Percentiles rank a stretch among this genome's conserved stretches.
Evolutionary conservation across 2,113 vertebrate species (phyloP).

Genomic region (Amphiprion percula): DNA sequence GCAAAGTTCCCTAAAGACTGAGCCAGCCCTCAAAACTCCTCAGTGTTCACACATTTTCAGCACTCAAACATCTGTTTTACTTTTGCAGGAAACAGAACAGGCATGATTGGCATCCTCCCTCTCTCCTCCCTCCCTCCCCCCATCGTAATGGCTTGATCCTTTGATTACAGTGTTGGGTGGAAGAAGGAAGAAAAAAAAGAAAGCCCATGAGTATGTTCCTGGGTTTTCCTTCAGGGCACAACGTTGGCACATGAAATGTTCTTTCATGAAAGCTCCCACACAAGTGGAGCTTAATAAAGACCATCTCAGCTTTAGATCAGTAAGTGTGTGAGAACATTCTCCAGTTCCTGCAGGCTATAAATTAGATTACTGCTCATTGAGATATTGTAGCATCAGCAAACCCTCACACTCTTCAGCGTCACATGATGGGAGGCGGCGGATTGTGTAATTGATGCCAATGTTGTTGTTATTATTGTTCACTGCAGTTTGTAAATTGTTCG

Average conservation of each 20-base stretch:
- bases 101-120: constrained; percentile 32
- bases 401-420: not conserved
- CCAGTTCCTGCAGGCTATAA: constrained; percentile 18
- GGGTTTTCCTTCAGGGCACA: constrained; percentile 52
- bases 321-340: constrained; percentile 44
- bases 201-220: constrained; percentile 42
- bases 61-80: constrained; percentile 63
- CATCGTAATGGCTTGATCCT: constrained; percentile 62
- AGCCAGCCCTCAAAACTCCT: constrained; percentile 4
- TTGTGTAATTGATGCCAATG: constrained; percentile 29
- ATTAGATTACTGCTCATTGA: constrained; percentile 36
- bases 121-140: constrained; percentile 1
- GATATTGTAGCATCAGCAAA: constrained; percentile 20
- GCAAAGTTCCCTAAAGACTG: not conserved
- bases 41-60: constrained; percentile 43
- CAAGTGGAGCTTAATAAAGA: constrained; percentile 46
- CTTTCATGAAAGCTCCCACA: constrained; percentile 42
- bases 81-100: constrained; percentile 55
- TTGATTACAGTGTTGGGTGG: constrained; percentile 48
- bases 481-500: constrained; percentile 29
- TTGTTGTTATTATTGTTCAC: not conserved
- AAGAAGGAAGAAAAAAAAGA: constrained; percentile 1
- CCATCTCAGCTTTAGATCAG: constrained; percentile 30
- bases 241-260: constrained; percentile 36
- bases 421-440: not conserved